A percentile compares a stretch with the other conserved stretches of the same genome.
Conservation (phyloP, 2,888 invertebrate genomes). For the Drosophila longiperda region DNA sequence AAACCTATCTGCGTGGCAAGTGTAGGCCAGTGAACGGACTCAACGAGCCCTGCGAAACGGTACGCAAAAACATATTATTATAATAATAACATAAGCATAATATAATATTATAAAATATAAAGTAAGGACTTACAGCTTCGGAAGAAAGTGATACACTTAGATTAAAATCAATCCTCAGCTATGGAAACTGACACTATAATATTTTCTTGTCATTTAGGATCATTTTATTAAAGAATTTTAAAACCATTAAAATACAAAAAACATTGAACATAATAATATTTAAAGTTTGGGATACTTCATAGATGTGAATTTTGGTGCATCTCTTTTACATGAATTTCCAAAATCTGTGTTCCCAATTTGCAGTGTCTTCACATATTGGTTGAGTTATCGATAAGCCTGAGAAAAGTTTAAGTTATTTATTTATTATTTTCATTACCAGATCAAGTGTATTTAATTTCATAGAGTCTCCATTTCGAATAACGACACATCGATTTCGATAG, state of each 20-base stretch:
- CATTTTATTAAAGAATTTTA: background rate
- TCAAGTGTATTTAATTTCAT: too few species aligned
- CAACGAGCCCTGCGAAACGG: slow-evolving; percentile 81
- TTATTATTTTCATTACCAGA: background rate
- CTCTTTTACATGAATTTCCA: background rate
- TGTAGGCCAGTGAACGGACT: slow-evolving; percentile 83
- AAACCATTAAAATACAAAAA: background rate
- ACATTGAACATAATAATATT: background rate
- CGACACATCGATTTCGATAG: too few species aligned
- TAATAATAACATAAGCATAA: background rate
- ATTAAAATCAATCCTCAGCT: background rate
- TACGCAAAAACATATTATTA: slow-evolving; percentile 29
- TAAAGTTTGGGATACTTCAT: background rate
- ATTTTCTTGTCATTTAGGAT: background rate
- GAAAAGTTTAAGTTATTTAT: background rate
- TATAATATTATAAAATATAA: background rate
- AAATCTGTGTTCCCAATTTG: background rate
- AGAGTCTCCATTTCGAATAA: too few species aligned
- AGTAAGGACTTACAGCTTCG: background rate
- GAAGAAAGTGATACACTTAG: background rate
- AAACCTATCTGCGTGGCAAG: slow-evolving; percentile 83
- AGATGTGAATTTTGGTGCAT: background rate
- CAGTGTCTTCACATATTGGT: background rate
- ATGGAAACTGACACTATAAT: background rate
- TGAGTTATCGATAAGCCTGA: background rate